Conservation (phyloP, 1,140 invertebrate genomes). For the Diuraphis noxia region DNA sequence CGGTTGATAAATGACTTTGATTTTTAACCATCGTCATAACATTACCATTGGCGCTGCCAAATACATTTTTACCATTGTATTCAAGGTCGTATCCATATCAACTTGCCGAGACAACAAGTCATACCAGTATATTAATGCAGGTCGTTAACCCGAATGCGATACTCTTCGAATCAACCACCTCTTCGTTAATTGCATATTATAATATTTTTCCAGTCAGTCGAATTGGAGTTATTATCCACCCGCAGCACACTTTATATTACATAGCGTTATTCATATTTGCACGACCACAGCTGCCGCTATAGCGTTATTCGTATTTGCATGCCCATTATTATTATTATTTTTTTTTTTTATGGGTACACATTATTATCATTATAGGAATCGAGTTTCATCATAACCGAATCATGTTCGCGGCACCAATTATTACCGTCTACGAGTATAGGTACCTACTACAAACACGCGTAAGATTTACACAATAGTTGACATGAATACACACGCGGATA, state of each 20-base stretch:
- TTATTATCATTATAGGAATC: not conserved
- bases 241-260: not conserved
- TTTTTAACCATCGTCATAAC: not conserved
- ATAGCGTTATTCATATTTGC: not conserved
- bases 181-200: not conserved
- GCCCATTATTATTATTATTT: not conserved
- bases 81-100: slow-evolving; percentile 34
- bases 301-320: too few relatives aligned
- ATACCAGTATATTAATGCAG: slow-evolving; percentile 20
- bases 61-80: not conserved
- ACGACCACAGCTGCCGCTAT: not conserved
- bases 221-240: not conserved
- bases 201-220: not conserved
- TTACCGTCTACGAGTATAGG: not conserved
- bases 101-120: slow-evolving; percentile 3
- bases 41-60: not conserved
- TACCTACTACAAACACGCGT: not conserved
- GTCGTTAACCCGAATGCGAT: slow-evolving; percentile 15
- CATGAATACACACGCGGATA: too few relatives aligned
- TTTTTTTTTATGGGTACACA: not conserved
- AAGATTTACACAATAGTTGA: not conserved
- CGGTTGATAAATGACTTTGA: slow-evolving; percentile 32
- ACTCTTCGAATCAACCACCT: not conserved
- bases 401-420: not conserved
- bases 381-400: slow-evolving; percentile 9